Evolutionary conservation across 2,797 vertebrate genomes (phyloP).

Genomic region (Nyctibius grandis): DNA sequence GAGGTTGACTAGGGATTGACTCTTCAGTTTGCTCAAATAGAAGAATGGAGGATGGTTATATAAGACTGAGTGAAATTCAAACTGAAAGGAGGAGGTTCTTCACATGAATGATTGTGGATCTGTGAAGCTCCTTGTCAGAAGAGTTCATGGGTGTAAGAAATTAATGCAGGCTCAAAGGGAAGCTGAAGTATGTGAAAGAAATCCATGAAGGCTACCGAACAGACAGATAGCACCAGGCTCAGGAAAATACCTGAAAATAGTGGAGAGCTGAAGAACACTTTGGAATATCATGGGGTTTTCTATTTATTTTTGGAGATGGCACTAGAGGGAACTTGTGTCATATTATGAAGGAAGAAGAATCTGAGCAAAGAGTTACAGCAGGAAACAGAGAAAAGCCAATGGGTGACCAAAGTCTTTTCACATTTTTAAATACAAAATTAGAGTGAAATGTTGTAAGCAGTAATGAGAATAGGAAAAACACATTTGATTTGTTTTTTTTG

Average conservation of each 20-base stretch:
- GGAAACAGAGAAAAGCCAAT: not conserved
- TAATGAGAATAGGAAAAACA: not conserved
- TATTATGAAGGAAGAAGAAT: not conserved
- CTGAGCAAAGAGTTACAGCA: not conserved
- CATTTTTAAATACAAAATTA: not conserved
- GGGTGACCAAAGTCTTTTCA: not conserved
- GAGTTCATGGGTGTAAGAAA: not conserved
- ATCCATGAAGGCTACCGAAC: not conserved
- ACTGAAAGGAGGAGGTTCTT: not conserved
- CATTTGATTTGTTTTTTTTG: not conserved
- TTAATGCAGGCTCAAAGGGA: not conserved
- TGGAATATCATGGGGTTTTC: not conserved
- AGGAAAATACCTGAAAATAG: not conserved
- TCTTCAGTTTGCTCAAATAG: not conserved
- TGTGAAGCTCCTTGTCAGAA: not conserved
- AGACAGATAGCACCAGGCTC: not conserved
- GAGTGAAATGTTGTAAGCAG: not conserved
- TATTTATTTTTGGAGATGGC: not conserved
- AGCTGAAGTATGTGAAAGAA: not conserved
- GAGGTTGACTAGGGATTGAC: not conserved
- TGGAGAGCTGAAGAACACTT: not conserved
- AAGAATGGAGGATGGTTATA: not conserved
- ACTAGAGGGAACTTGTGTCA: not conserved
- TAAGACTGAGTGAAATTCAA: not conserved
- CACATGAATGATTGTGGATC: not conserved